Base-by-base conservation (phyloP, 1,140 invertebrate genomes). In the Drosophila suzukii region DNA sequence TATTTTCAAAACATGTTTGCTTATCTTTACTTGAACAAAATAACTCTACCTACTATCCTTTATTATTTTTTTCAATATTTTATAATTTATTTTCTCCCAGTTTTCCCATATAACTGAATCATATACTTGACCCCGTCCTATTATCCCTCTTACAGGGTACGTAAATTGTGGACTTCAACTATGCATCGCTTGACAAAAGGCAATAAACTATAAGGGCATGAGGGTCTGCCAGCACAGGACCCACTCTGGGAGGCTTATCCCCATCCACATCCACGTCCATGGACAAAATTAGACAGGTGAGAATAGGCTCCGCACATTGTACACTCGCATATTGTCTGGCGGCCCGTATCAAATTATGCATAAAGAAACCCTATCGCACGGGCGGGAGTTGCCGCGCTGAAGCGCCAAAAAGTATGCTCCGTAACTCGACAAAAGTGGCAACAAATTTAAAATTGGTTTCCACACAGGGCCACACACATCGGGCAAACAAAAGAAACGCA, bases 391-490 rank as follows among this genome's bases (percentile, higher is more conserved):
- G 71, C 34, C 51, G 27, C 6, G 49, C 44, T 53, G 47, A 67
- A 79, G 59, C 68, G 78, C 72, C 72, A 75, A 79, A 79, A 81
- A 80, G 65, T 81, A 68, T 90, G 73, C 72, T 76, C 50, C 62
- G 74, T 59, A 79, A 75, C 70, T 81, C 58, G 73, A 63, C 67
- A 76, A 74, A 88, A 88, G 65, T 89, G 76, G 80, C 80, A 89
- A 89, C 85, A 89, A 89, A 89, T 89, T 89, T 89, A 78, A 89
- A 89, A 89, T 89, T 89, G 84, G 80, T 89, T 90, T 78, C 74
- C 75, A 66, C 51, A 60, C 72, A 81, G 60, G 59, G 57, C 55
- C 62, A 65, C 68, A 63, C 41, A 47, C 56, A 36, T 57, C 30
- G 36, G 38, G 43, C 67, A 72, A 81, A 76, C 66, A 81, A 81